Evolutionary conservation across 2,888 invertebrate genomes (phyloP), one percentile per base, ranked within the genome.

Genomic region (Fragum fragum): DNA sequence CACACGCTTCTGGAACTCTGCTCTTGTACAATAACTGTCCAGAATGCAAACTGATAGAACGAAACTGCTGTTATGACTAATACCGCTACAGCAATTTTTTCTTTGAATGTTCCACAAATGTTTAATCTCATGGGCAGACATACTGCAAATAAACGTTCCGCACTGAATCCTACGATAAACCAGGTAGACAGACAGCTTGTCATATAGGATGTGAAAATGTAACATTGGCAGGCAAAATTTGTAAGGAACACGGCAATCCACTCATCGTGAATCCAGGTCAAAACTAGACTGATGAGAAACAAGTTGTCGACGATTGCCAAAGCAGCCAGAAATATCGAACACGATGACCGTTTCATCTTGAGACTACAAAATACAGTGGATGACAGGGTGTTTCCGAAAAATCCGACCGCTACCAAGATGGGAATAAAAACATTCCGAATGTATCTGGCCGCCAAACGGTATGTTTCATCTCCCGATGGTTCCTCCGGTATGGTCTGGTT

Each of bases 131-230:
- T 93, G 0, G 97, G 97, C 93, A 97, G 97, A 86, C 96, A 95
- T 0, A 98, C 97, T 0, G 97, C 98, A 5, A 97, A 96, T 92
- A 97, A 97, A 16, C 98, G 95, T 92, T 98, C 98, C 1, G 97
- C 96, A 0, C 97, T 98, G 92, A 98, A 98, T 0, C 97, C 96
- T 2, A 97, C 97, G 21, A 97, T 97, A 83, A 97, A 96, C 97
- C 98, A 98, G 0, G 97, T 97, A 88, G 97, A 97, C 77, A 97
- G 95, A 92, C 97, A 97, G 91, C 97, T 96, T 77, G 96, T 96
- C 75, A 97, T 95, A 89, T 96, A 96, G 28, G 88, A 88, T 6
- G 86, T 55, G 80, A 88, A 92, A 14, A 90, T 83, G 1, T 91
- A 72, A 1, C 86, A 39, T 55, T 83, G 85, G 90, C 98, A 98